These are phyloP conservation scores for Hirundichthys speculiger DNA, from an alignment of 2,113 vertebrate species.

Conservation along the genomic window DNA sequence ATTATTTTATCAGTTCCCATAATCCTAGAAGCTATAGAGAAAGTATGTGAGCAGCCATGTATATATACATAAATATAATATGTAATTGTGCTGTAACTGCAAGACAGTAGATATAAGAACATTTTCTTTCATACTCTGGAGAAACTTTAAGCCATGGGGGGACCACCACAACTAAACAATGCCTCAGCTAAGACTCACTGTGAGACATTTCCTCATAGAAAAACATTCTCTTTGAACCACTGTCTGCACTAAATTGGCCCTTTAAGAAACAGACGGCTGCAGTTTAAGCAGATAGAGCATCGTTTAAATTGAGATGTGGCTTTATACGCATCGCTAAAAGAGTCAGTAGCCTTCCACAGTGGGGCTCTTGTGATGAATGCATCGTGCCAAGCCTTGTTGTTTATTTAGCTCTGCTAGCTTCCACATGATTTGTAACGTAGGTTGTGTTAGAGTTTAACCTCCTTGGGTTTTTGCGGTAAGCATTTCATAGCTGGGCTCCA, in stretches of 20 bases:
- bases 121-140: constrained; percentile 25
- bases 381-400: constrained; percentile 52
- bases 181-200: constrained; percentile 51
- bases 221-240: constrained; percentile 62
- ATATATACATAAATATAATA: background rate
- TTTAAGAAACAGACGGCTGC: constrained; percentile 53
- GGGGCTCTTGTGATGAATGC: constrained; percentile 55
- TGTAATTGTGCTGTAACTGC: background rate
- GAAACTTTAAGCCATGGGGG: constrained; percentile 30
- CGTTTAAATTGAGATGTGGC: constrained; percentile 62
- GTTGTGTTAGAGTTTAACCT: constrained; percentile 41
- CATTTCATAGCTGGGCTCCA: constrained; percentile 30
- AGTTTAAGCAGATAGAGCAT: constrained; percentile 50
- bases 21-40: background rate
- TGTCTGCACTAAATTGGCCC: constrained; percentile 59
- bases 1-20: background rate
- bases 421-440: constrained; percentile 48
- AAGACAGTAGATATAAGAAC: constrained; percentile 8
- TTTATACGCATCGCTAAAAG: constrained; percentile 64
- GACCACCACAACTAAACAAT: constrained; percentile 52
- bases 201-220: constrained; percentile 53
- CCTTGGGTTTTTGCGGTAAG: constrained; percentile 38
- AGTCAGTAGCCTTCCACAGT: constrained; percentile 57
- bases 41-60: constrained; percentile 1
- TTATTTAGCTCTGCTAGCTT: constrained; percentile 51